Percentiles rank a stretch among this genome's conserved stretches.
phyloP scores from a whole-genome alignment of 2,888 invertebrate genomes.

The Fabriciana adippe region DNA sequence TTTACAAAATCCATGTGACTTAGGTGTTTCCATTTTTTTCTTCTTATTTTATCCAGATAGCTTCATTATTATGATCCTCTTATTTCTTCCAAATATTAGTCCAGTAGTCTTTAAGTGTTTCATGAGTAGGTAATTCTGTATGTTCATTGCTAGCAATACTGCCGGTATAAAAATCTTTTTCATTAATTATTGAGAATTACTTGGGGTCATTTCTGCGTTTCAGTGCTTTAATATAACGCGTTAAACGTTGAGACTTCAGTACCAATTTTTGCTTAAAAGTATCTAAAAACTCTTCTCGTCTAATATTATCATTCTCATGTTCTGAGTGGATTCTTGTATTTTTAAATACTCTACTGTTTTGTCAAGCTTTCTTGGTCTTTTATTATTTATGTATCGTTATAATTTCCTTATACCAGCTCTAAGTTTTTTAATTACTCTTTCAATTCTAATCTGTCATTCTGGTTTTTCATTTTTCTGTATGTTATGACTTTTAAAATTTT shows the following conservation, averaged over 20 bases:
- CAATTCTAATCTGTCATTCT: not conserved
- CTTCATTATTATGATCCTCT: slow-evolving; percentile 3
- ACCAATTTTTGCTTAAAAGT: slow-evolving; percentile 1
- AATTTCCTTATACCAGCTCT: not conserved
- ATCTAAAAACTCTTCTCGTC: too few species aligned
- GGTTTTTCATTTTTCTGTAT: not conserved
- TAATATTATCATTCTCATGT: too few species aligned
- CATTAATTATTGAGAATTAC: not conserved
- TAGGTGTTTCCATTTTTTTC: slow-evolving; percentile 24
- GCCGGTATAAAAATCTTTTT: slow-evolving; percentile 5
- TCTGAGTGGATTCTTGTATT: not conserved
- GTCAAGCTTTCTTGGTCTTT: not conserved
- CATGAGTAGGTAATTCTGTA: not conserved
- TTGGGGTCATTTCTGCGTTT: not conserved
- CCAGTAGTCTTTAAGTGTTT: slow-evolving; percentile 2
- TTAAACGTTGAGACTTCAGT: not conserved
- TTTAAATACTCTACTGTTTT: slow-evolving; percentile 1
- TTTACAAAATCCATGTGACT: slow-evolving; percentile 6
- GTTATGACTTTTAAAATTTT: too few species aligned
- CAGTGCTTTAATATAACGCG: slow-evolving; percentile 4
- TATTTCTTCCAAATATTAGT: not conserved
- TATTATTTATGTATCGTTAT: not conserved
- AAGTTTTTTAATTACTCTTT: not conserved
- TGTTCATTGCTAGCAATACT: not conserved
- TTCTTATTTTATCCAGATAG: not conserved